A percentile compares a stretch with the other conserved stretches of the same genome.
Evolutionary conservation across 2,113 vertebrate species (phyloP).

Genomic region (Scomber scombrus): DNA sequence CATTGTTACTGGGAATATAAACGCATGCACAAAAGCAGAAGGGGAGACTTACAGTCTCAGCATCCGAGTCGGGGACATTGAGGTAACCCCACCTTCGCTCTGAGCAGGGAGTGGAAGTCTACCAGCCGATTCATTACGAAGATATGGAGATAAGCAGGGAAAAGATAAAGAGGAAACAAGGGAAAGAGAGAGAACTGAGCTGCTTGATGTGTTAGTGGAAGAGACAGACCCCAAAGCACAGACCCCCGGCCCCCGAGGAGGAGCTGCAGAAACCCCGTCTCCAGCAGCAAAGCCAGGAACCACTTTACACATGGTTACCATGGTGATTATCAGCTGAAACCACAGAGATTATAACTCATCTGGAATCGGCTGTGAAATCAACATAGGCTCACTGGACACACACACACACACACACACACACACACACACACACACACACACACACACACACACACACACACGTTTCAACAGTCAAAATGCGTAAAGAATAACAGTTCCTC

Average conservation of each 20-base stretch:
- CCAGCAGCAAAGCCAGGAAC: slow-evolving; percentile 44
- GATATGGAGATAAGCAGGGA: slow-evolving; percentile 3
- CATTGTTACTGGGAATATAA: slow-evolving; percentile 15
- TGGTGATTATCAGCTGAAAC: slow-evolving; percentile 76
- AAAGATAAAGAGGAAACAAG: slow-evolving; percentile 43
- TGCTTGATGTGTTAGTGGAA: slow-evolving; percentile 51
- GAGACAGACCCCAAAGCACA: slow-evolving; percentile 47
- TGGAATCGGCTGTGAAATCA: slow-evolving; percentile 59
- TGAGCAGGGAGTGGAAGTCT: slow-evolving; percentile 90
- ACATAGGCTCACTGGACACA: slow-evolving; percentile 1
- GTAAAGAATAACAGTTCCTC: neutral
- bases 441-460: neutral
- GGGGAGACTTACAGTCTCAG: slow-evolving; percentile 95
- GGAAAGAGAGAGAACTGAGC: slow-evolving; percentile 51
- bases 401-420: neutral
- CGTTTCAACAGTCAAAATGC: neutral
- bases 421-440: neutral
- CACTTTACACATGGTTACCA: slow-evolving; percentile 73
- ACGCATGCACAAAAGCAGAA: slow-evolving; percentile 46
- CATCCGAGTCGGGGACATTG: slow-evolving; percentile 95
- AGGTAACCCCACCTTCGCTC: slow-evolving; percentile 94
- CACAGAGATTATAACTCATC: slow-evolving; percentile 60
- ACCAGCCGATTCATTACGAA: slow-evolving; percentile 61
- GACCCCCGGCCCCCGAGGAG: slow-evolving; percentile 41
- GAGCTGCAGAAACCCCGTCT: slow-evolving; percentile 31